These are phyloP conservation scores for Atlantisia rogersi DNA, from an alignment of 2,113 vertebrate genomes.

Conservation along the genomic window DNA sequence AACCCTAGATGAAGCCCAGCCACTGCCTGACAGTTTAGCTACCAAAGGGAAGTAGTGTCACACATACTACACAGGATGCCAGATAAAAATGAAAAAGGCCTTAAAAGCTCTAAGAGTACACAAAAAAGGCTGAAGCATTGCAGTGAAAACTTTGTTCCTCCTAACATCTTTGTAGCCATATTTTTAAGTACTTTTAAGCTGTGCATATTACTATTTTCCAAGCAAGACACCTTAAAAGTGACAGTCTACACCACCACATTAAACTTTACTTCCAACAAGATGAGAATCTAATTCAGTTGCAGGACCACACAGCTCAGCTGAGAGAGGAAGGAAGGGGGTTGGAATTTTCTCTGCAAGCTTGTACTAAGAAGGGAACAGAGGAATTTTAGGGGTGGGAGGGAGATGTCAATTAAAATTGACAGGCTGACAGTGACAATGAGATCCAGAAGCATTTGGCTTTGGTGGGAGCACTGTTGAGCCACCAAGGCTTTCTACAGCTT, in stretches of 20 bases:
- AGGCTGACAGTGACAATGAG: neutral
- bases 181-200: neutral
- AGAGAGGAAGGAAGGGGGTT: neutral
- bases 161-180: neutral
- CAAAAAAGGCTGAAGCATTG: neutral
- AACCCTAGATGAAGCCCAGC: neutral
- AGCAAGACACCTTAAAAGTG: neutral
- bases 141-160: neutral
- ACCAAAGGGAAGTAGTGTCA: neutral
- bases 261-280: neutral
- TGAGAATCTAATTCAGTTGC: rapidly evolving
- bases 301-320: neutral
- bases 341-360: neutral
- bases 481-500: neutral
- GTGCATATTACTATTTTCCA: neutral
- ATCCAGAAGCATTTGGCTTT: neutral
- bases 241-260: neutral
- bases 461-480: neutral
- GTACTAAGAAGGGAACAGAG: neutral
- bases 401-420: too few species aligned
- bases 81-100: neutral
- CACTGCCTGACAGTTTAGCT: neutral
- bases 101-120: neutral
- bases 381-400: neutral
- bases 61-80: neutral